Base-by-base conservation (phyloP, 2,888 invertebrate genomes). In the Euplexia lucipara region DNA sequence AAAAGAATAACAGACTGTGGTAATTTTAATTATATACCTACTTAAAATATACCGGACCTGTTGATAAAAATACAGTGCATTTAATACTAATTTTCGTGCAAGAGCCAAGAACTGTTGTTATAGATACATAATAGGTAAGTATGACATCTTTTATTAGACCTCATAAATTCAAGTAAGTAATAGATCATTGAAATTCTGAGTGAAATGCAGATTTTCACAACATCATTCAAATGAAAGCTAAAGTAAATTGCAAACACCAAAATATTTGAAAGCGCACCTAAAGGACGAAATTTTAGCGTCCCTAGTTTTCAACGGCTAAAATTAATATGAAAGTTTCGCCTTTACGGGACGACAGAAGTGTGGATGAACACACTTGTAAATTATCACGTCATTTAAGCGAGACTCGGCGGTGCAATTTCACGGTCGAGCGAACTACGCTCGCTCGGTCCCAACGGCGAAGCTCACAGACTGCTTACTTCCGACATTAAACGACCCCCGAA, bases 331-430 rank as follows among this genome's bases (percentile, higher is more conserved):
- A 83, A 86, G 79, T 84, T 85, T 81, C 73, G 65, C 79, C 60
- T 82, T 74, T 77, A 75, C 68, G 49, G 72, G 54, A 78, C 67
- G 78, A 82, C 80, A 83, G 81, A 83, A 84, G 81, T 83, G 84
- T 83, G 81, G 82, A 86, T 81, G 86, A 86, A 83, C 83, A 83
- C 84, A 83, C 83, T 87, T 87, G 86, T 89, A 88, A 90, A 90
- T 90, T 90, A 90, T 89, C 90, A 86, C 87, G 88, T 86, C 90
- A 87, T 90, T 89, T 88, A 86, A 79, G 77, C 79, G 83, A 83
- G 83, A 82, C 83, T 82, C 83, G 82, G 83, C 80, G 84, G 84
- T 82, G 84, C 89, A 90, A 90, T 90, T 90, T 90, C 89, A 90
- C 82, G 89, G 86, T 75, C 83, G 85, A 85, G 75, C 74, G 84